These are phyloP conservation scores for Epinephelus moara DNA, from an alignment of 2,113 vertebrate species.

Conservation along the genomic window DNA sequence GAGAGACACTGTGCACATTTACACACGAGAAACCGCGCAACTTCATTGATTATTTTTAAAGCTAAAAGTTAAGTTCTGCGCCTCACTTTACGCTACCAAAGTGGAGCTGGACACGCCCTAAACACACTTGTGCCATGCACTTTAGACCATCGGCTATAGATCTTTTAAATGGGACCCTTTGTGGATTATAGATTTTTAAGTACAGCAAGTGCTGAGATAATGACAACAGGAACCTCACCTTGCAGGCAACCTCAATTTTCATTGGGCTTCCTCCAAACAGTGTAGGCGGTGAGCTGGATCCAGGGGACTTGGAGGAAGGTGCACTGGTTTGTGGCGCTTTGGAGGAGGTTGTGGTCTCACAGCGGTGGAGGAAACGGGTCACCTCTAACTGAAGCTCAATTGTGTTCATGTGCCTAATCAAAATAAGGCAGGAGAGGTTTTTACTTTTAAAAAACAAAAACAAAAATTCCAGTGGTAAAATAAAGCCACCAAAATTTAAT, in stretches of 20 bases:
- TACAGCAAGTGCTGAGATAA: background rate
- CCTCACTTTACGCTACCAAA: no score
- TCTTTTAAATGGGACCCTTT: no score
- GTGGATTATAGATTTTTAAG: background rate
- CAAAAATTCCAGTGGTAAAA: background rate
- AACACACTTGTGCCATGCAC: background rate
- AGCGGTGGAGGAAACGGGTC: constrained; percentile 94
- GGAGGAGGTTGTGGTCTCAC: constrained; percentile 87
- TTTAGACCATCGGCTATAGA: no score
- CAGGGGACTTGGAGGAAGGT: constrained; percentile 67
- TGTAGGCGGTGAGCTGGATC: constrained; percentile 85
- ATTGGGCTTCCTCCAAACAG: constrained; percentile 92
- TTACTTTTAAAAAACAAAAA: background rate
- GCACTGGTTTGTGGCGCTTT: constrained; percentile 68
- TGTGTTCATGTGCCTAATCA: constrained; percentile 93
- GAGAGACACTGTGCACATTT: no score
- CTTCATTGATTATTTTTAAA: no score
- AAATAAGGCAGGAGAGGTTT: background rate
- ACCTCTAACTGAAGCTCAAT: constrained; percentile 98
- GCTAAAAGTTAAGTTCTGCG: no score
- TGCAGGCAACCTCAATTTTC: constrained; percentile 96
- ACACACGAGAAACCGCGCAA: no score
- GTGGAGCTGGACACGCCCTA: no score
- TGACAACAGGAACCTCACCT: constrained; percentile 81
- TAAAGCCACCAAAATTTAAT: background rate